A percentile compares a stretch with the other conserved stretches of the same genome.
Conservation (phyloP, 2,888 invertebrate genomes). For the Oscheius sp. region DNA sequence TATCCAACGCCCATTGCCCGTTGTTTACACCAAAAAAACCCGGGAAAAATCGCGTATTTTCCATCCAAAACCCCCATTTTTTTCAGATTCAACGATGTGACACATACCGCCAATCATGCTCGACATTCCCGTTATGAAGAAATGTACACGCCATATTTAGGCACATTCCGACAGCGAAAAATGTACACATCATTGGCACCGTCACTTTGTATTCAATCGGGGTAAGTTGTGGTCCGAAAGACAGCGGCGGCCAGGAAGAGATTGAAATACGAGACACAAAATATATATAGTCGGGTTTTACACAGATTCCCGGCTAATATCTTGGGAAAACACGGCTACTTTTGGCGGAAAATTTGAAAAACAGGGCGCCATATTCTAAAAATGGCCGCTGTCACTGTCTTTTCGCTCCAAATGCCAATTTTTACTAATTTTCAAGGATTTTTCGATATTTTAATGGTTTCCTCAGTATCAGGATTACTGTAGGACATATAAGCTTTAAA, state of each 20-base stretch:
- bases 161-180: slow-evolving; percentile 52
- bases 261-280: too few relatives aligned
- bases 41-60: neutral
- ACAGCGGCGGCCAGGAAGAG: neutral
- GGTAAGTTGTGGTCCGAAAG: slow-evolving; percentile 38
- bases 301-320: too few relatives aligned
- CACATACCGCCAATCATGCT: slow-evolving; percentile 39
- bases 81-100: slow-evolving; percentile 41
- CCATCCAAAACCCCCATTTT: neutral
- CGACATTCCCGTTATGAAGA: slow-evolving; percentile 55
- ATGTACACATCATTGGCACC: slow-evolving; percentile 61
- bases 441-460: too few relatives aligned
- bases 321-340: too few relatives aligned
- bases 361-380: too few relatives aligned
- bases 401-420: too few relatives aligned
- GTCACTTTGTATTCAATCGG: slow-evolving; percentile 50
- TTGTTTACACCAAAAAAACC: too few relatives aligned
- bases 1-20: too few relatives aligned
- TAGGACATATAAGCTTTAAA: too few relatives aligned
- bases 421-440: too few relatives aligned
- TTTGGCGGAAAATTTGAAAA: neutral
- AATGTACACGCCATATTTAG: slow-evolving; percentile 57
- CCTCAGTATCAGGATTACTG: too few relatives aligned
- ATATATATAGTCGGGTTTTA: neutral
- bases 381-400: too few relatives aligned